Conservation (phyloP, 2,888 invertebrate species). For the Nymphalis urticae region DNA sequence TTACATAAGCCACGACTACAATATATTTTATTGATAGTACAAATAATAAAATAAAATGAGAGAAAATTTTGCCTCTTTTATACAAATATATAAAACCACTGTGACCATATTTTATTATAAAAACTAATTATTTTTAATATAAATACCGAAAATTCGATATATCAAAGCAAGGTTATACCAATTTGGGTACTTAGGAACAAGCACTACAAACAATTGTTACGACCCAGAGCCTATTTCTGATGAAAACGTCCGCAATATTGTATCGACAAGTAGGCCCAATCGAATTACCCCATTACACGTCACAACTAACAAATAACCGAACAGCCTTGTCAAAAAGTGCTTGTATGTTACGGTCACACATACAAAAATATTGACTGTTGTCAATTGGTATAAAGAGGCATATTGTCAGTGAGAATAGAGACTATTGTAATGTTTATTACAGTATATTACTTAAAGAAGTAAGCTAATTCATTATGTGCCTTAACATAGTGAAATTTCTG, state of each 20-base stretch:
- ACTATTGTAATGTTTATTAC: no score
- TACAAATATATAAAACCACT: not conserved
- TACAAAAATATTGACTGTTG: no score
- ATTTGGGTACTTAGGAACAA: slow-evolving; percentile 9
- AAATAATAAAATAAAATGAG: no score
- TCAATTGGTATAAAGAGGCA: no score
- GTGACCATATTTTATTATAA: not conserved
- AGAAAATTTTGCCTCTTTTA: no score
- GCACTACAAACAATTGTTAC: slow-evolving; percentile 20
- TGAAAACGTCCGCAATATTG: slow-evolving; percentile 29
- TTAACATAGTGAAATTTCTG: no score
- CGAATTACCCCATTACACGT: slow-evolving; percentile 28
- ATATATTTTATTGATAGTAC: no score
- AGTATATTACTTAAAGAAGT: no score
- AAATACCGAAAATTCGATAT: not conserved
- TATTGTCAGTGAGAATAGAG: no score
- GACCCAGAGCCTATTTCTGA: slow-evolving; percentile 17
- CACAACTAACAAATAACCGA: slow-evolving; percentile 11
- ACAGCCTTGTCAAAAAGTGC: not conserved
- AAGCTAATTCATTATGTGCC: no score
- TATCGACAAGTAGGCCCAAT: slow-evolving; percentile 30
- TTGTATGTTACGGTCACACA: not conserved
- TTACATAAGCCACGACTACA: no score
- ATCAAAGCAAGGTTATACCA: not conserved
- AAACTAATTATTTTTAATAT: not conserved